Conservation (phyloP, 2,113 vertebrate species). For the Pelecanus crispus region DNA sequence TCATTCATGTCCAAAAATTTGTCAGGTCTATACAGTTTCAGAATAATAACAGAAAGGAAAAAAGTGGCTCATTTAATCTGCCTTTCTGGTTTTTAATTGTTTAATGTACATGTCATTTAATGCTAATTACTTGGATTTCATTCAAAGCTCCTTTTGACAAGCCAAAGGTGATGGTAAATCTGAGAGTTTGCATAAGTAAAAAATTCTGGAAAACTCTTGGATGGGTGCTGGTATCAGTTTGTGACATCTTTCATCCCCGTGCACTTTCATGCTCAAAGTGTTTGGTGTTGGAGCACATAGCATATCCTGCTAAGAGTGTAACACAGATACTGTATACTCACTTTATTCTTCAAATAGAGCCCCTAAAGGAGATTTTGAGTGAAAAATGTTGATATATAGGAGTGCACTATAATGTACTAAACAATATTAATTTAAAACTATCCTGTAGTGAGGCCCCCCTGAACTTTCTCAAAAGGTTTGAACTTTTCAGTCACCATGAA, state of each 20-base stretch:
- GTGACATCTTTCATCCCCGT: not conserved
- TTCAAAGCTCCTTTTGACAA: not conserved
- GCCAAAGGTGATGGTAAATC: not conserved
- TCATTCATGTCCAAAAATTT: not conserved
- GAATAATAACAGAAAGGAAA: not conserved
- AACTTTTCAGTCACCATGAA: not conserved
- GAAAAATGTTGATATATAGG: not conserved
- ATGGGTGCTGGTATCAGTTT: not conserved
- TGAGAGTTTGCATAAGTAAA: not conserved
- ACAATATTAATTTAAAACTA: not conserved
- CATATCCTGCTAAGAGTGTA: not conserved
- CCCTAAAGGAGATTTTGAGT: not conserved
- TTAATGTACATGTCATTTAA: not conserved
- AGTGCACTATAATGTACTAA: not conserved
- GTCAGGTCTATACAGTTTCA: not conserved
- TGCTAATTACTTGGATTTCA: not conserved
- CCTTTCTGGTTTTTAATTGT: not conserved
- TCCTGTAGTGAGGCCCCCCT: not conserved
- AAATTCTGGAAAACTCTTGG: not conserved
- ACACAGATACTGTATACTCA: not conserved
- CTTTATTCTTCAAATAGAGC: not conserved
- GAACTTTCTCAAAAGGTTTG: conserved; percentile 2
- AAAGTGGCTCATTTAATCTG: not conserved
- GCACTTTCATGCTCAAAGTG: not conserved
- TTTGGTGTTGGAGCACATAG: not conserved